Evolutionary conservation across 30 jellyfish, hydroid and myxozoan species (phyloP), one percentile per base, ranked within the genome.

Genomic region (Aurelia sp.): DNA sequence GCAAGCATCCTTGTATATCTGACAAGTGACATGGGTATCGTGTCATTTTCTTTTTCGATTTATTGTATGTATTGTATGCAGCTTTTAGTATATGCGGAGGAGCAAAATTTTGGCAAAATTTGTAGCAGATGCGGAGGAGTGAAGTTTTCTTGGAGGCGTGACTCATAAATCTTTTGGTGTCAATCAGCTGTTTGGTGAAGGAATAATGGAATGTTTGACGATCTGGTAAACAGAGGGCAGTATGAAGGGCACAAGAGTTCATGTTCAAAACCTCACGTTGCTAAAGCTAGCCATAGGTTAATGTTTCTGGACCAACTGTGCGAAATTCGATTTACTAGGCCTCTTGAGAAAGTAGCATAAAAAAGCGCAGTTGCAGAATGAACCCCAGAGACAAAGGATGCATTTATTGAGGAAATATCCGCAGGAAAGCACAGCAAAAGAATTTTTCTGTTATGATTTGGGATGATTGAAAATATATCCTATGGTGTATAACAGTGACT

Each of bases 171-270:
- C 85, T 71, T 27, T 31, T 53, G 85, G 91, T 71, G 91, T 71
- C 77, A 82, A 82, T 72, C 91, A 59, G 58, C 78, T 82, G 91
- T 74, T 8, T 35, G 13, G 47, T 71, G 74, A 60, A 44, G 18
- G 60, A 35, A 71, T 33, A 22, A 48, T 21, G 31, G 59, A 51
- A 71, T 82, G 33, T 66, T 74, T 51, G 21, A 53, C 74, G 79
- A 82, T 71, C 40, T 53, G 73, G 64, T 50, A 40, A 21, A 59
- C 8, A 40, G 51, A 40, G 51, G 51, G 51, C 51, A 40, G 8
- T 3, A 44, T 7, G 55, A 7, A 44, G 55, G 55, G 55, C 55
- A 44, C 55, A 59, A 13, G 69, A 59, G 69, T 35, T 59, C 69
- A n/a, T 21, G 33, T 18, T 18, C 7, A 18, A 59, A 59, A 21